Evolutionary conservation across 2,888 invertebrate genomes (phyloP).

Genomic region (Escarpia spicata): DNA sequence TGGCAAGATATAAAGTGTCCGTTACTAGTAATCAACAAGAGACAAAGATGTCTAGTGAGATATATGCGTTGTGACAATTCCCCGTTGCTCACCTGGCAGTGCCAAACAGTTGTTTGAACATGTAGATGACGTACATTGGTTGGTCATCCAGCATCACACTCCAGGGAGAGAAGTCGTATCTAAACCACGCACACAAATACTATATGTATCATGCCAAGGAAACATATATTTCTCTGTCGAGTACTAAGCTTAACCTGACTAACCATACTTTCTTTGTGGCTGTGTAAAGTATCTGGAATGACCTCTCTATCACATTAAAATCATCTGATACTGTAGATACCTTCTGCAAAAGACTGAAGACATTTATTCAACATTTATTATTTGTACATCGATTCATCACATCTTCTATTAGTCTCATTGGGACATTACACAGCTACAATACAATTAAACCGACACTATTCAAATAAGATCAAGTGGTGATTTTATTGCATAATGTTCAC

Average conservation of each 20-base stretch:
- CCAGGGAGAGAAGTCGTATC: slow-evolving; percentile 80
- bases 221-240: neutral
- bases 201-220: slow-evolving; percentile 27
- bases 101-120: slow-evolving; percentile 81
- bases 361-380: too few species aligned
- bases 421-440: neutral
- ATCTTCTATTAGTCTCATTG: neutral
- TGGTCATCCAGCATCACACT: slow-evolving; percentile 77
- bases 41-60: too few species aligned
- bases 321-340: too few species aligned
- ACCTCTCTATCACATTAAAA: too few species aligned
- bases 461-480: neutral
- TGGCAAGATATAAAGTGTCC: too few species aligned
- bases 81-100: slow-evolving; percentile 60
- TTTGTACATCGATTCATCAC: neutral
- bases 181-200: slow-evolving; percentile 44
- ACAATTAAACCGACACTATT: neutral
- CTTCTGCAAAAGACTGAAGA: too few species aligned
- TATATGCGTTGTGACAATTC: neutral
- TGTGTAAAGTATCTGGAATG: neutral
- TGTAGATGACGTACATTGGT: slow-evolving; percentile 77
- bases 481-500: neutral
- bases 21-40: too few species aligned
- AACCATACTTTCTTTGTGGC: neutral
- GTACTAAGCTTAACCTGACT: neutral